These are phyloP conservation scores for Acrocephalus arundinaceus DNA, from an alignment of 2,113 vertebrate genomes.

Conservation along the genomic window DNA sequence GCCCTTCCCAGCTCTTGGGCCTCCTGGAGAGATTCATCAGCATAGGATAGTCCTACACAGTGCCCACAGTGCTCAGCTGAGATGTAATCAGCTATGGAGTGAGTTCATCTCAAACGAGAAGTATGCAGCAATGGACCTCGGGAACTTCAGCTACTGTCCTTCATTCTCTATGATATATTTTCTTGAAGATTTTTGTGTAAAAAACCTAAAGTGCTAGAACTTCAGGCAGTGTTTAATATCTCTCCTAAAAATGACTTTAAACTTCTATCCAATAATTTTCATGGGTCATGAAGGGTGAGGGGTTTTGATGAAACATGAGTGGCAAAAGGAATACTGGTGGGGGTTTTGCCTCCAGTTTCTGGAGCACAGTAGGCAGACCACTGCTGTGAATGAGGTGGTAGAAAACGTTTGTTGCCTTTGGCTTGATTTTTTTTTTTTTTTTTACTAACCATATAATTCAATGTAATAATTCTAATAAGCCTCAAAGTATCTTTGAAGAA, in stretches of 20 bases:
- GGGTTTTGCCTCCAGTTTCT: neutral
- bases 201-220: neutral
- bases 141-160: neutral
- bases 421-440: neutral
- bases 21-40: neutral
- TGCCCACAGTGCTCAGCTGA: neutral
- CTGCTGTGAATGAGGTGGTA: neutral
- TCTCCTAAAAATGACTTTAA: neutral
- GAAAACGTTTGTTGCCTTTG: neutral
- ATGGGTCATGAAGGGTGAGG: fast-evolving
- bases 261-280: neutral
- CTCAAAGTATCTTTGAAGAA: neutral
- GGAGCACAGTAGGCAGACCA: neutral
- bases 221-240: neutral
- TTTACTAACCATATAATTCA: neutral
- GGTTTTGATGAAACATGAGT: neutral
- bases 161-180: neutral
- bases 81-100: neutral
- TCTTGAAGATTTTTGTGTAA: neutral
- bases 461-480: neutral
- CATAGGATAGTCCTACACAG: neutral
- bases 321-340: neutral
- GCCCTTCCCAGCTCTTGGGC: neutral
- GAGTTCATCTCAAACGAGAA: neutral
- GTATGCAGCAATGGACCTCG: neutral